Percentiles rank a stretch among this genome's conserved stretches.
These are phyloP conservation scores for Drosophila elegans DNA, from an alignment of 1,140 invertebrate species.

Conservation along the genomic window DNA sequence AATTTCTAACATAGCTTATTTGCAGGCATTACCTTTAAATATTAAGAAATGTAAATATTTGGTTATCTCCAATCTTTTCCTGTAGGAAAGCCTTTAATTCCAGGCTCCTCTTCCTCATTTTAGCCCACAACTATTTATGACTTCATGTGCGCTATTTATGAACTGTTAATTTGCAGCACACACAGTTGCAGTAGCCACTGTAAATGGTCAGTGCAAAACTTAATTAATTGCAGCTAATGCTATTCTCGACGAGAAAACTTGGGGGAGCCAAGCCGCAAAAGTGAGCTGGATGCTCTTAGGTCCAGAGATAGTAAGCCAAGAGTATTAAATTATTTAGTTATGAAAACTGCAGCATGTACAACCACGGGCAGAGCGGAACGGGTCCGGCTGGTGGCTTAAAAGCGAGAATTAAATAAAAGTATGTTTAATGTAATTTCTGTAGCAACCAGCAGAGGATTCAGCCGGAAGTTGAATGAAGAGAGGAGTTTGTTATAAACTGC, in stretches of 20 bases:
- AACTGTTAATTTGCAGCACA: conserved; percentile 70
- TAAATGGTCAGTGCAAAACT: conserved; percentile 68
- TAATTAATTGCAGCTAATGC: conserved; percentile 81
- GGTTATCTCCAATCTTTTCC: no score
- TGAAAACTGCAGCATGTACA: conserved; percentile 59
- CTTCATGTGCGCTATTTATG: conserved; percentile 66
- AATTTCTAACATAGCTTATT: no score
- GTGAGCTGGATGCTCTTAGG: conserved; percentile 25
- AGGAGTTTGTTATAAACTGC: background rate
- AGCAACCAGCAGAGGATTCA: conserved; percentile 30
- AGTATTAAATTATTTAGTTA: conserved; percentile 57
- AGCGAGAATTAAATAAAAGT: conserved; percentile 75
- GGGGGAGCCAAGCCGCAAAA: conserved; percentile 42
- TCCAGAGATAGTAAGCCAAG: conserved; percentile 24
- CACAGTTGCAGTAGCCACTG: conserved; percentile 56
- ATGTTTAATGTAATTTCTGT: conserved; percentile 75
- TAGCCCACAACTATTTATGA: conserved; percentile 51
- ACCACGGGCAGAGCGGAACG: conserved; percentile 15
- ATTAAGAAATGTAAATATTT: no score
- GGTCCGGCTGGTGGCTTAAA: conserved; percentile 26
- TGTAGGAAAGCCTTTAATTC: background rate
- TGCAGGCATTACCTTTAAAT: no score
- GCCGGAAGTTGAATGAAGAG: conserved; percentile 34
- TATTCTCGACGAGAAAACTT: conserved; percentile 38
- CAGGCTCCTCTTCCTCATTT: background rate